Evolutionary conservation across 2,888 invertebrate genomes (phyloP).

Genomic region (Drosophila lutescens): DNA sequence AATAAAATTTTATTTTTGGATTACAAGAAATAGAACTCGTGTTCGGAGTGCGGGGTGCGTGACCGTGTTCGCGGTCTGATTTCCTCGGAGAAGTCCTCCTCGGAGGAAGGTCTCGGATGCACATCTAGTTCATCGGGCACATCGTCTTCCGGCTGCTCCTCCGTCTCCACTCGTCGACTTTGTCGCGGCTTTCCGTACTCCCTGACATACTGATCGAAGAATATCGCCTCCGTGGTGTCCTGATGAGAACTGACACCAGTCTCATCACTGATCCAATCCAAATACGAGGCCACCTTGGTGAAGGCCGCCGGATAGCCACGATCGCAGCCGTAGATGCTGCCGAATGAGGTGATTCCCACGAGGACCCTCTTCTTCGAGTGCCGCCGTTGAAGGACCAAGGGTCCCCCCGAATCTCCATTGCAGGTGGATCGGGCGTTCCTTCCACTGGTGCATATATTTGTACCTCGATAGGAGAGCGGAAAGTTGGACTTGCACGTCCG

Average conservation of each 20-base stretch:
- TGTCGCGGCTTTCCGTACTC: constrained; percentile 55
- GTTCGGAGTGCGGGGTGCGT: constrained; percentile 53
- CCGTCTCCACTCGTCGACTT: constrained; percentile 45
- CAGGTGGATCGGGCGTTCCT: constrained; percentile 83
- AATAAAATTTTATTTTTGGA: constrained; percentile 64
- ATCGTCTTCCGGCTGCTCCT: constrained; percentile 54
- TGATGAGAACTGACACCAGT: constrained; percentile 73
- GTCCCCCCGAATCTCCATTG: constrained; percentile 85
- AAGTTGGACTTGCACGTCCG: constrained; percentile 83
- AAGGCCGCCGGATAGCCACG: constrained; percentile 83
- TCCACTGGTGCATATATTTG: constrained; percentile 84
- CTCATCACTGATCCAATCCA: constrained; percentile 82
- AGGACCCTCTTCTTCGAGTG: constrained; percentile 76
- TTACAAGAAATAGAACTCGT: constrained; percentile 69
- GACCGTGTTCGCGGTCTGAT: constrained; percentile 44
- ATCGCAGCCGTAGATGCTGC: constrained; percentile 82
- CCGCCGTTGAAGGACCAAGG: constrained; percentile 79
- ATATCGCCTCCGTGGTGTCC: constrained; percentile 72
- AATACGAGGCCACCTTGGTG: constrained; percentile 82
- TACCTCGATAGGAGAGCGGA: constrained; percentile 82
- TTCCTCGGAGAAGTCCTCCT: constrained; percentile 45
- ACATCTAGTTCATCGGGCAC: constrained; percentile 66
- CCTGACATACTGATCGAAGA: constrained; percentile 65
- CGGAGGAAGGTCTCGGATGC: constrained; percentile 24
- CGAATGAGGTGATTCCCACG: constrained; percentile 83